Evolutionary conservation across 2,113 vertebrate genomes (phyloP), one percentile per base, ranked within the genome.

Genomic region (Mesitornis unicolor): DNA sequence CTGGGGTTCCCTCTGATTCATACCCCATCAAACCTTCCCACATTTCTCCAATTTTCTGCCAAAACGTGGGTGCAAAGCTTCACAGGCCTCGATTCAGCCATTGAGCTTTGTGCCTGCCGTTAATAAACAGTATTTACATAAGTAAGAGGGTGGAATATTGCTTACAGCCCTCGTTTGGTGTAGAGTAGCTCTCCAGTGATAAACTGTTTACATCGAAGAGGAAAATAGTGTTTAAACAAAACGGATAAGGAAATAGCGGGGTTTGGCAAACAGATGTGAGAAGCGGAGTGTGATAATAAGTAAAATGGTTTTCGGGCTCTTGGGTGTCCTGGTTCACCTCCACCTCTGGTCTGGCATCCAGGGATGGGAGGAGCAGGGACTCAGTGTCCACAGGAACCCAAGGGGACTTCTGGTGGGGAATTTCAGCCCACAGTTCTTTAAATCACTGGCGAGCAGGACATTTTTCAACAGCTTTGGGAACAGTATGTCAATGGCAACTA

Each of bases 61-160:
- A n/a, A 33, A 84, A 35, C 7, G 16, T 48, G 57, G 19, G 70
- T 73, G 70, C 53, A 64, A n/a, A 91, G 70, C 65, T 87, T 90
- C 5, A 0, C 57, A 51, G 65, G 74, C 61, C 53, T 69, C 4
- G 0, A 21, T 68, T 64, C 71, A 84, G 70, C 67, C 86, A 21
- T 21, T 2, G 10, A 48, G 12, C 45, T 89, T 83, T 35, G 51
- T 87, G 56, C 56, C 57, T 92, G 67, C 69, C 9, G 3, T 78
- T 93, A 93, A 78, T 87, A 89, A 91, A 79, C 7, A 2, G 6
- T 67, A 95, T 94, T 96, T 93, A 84, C 91, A 91, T 94, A 95
- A 87, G 91, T 95, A 40, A 96, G 93, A 95, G 92, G 90, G 24
- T 87, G 78, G 43, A 93, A 61, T 96, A 79, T 80, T 95, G 85